A percentile compares a stretch with the other conserved stretches of the same genome.
phyloP scores from a whole-genome alignment of 2,113 vertebrate genomes.

The Heterotis niloticus region DNA sequence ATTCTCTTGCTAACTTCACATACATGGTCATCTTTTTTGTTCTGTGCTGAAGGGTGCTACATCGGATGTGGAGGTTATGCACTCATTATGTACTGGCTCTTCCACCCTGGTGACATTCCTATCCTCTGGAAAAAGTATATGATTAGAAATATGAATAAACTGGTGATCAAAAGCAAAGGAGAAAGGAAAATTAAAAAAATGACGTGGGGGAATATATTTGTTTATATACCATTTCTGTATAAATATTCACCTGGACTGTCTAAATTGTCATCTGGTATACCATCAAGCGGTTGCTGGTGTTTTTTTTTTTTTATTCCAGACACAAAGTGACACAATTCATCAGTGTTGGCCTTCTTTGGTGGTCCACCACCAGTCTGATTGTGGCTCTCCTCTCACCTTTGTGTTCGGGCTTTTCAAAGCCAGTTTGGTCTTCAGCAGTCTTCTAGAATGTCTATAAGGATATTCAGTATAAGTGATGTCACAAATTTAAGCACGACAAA shows the following conservation, averaged over 20 bases:
- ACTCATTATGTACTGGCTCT: constrained; percentile 18
- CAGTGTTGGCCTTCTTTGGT: constrained; percentile 6
- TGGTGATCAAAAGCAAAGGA: neutral
- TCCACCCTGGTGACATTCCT: neutral
- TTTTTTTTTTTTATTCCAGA: constrained; percentile 31
- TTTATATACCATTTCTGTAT: constrained; percentile 18
- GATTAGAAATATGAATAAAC: constrained; percentile 8
- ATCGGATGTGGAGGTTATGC: constrained; percentile 1
- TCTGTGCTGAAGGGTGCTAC: constrained; percentile 23
- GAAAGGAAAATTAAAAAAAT: neutral
- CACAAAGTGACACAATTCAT: constrained; percentile 30
- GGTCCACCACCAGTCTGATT: constrained; percentile 15
- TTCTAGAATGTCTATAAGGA: neutral
- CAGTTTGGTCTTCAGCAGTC: constrained; percentile 20
- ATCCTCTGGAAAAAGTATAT: constrained; percentile 19
- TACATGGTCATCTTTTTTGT: constrained; percentile 25
- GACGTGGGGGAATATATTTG: constrained; percentile 15
- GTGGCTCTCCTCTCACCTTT: constrained; percentile 7
- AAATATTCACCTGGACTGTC: constrained; percentile 27
- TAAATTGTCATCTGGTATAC: constrained; percentile 31
- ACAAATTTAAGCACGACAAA: too few species aligned
- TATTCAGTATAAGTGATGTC: too few species aligned
- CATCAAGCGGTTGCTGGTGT: constrained; percentile 25
- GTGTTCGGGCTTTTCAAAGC: constrained; percentile 9
- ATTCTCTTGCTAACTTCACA: constrained; percentile 29